These are phyloP conservation scores for Mongoloraphidia duomilia DNA, from an alignment of 2,888 invertebrate species.

Conservation along the genomic window DNA sequence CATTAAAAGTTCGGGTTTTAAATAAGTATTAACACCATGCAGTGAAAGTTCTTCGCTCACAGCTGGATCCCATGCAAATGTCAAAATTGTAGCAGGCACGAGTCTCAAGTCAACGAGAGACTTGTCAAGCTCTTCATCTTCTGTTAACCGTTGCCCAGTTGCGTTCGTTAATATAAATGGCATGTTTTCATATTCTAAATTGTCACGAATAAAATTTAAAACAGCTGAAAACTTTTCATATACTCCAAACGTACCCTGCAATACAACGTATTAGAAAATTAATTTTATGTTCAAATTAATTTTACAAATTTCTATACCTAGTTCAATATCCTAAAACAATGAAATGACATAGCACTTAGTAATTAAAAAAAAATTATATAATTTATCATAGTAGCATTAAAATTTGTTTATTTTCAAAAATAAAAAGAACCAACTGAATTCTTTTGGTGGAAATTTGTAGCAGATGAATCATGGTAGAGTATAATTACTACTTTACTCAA, in stretches of 20 bases:
- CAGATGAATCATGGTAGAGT: too few species aligned
- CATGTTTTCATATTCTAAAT: conserved; percentile 49
- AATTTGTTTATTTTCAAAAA: neutral
- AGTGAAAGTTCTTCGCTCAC: conserved; percentile 37
- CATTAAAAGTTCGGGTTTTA: conserved; percentile 66
- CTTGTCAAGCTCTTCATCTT: conserved; percentile 51
- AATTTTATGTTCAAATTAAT: neutral
- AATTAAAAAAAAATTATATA: neutral
- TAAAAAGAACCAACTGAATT: neutral
- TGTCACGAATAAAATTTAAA: conserved; percentile 66
- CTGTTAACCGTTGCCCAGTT: conserved; percentile 46
- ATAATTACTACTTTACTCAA: too few species aligned
- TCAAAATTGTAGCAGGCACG: conserved; percentile 69
- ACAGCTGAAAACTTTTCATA: conserved; percentile 62
- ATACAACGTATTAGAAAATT: neutral
- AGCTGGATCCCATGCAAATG: conserved; percentile 52
- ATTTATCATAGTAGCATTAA: neutral
- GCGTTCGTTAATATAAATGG: conserved; percentile 58
- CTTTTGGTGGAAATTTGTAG: too few species aligned
- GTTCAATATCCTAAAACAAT: neutral
- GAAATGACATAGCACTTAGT: neutral
- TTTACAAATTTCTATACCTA: neutral
- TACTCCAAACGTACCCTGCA: conserved; percentile 76
- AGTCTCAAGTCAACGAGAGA: conserved; percentile 64
- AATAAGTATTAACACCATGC: conserved; percentile 41